Evolutionary conservation across 2,797 vertebrate species (phyloP).

Genomic region (Rhadinocentrus ornatus): DNA sequence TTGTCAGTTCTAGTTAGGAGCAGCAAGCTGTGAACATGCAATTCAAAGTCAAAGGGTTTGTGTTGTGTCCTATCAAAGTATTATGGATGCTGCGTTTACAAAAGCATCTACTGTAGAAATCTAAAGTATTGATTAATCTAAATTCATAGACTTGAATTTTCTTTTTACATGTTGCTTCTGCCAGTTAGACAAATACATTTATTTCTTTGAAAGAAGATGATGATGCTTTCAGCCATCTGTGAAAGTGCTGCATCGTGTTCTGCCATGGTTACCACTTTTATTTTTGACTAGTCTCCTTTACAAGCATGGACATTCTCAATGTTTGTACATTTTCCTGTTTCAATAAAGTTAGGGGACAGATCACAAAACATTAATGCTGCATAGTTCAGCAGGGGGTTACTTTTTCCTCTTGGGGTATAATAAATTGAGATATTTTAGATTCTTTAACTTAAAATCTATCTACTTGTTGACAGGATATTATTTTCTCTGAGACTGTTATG

Average conservation of each 20-base stretch:
- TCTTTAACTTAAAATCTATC: background rate
- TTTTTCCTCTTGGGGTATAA: background rate
- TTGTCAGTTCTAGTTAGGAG: background rate
- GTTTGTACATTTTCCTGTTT: background rate
- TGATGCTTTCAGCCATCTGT: conserved; percentile 44
- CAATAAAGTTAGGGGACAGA: background rate
- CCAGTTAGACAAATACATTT: conserved; percentile 15
- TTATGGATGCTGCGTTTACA: background rate
- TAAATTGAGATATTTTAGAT: background rate
- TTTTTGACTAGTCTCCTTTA: conserved; percentile 21
- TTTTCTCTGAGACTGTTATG: background rate
- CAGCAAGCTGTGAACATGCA: background rate
- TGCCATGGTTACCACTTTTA: conserved; percentile 39
- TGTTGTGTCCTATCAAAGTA: background rate
- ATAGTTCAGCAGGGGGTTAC: background rate
- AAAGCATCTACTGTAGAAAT: background rate
- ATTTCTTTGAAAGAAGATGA: conserved; percentile 8
- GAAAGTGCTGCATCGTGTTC: conserved; percentile 20
- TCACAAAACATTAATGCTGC: background rate
- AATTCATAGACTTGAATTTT: background rate
- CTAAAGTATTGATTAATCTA: background rate
- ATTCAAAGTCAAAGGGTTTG: background rate
- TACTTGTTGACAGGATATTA: background rate
- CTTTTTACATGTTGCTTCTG: background rate
- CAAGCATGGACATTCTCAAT: background rate